phyloP scores from a whole-genome alignment of 2,113 vertebrate species.

The Silurus meridionalis region DNA sequence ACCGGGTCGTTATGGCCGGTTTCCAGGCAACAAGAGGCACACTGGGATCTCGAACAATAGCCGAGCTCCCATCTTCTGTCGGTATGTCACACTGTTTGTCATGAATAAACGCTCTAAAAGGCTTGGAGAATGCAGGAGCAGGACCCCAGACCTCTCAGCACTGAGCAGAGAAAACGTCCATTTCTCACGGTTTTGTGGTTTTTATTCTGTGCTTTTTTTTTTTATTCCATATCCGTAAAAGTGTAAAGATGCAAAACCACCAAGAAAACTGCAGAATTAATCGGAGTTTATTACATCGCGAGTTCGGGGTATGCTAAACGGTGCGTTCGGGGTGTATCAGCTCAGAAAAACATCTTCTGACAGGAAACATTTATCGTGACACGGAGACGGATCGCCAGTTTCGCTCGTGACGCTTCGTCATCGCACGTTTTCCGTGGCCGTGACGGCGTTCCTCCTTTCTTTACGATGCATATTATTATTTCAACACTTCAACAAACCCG shows the following conservation, averaged over 20 bases:
- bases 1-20: conserved; percentile 61
- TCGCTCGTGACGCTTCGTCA: neutral
- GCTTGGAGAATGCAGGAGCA: conserved; percentile 60
- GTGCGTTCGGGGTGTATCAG: neutral
- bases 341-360: neutral
- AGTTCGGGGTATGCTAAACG: neutral
- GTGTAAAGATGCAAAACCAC: too few species aligned
- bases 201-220: too few species aligned
- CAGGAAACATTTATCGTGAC: conserved; percentile 21
- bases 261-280: neutral
- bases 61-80: conserved; percentile 54
- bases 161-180: neutral
- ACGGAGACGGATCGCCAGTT: neutral
- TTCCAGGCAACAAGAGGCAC: conserved; percentile 70
- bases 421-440: neutral
- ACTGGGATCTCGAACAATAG: conserved; percentile 59
- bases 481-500: conserved; percentile 9
- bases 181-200: neutral
- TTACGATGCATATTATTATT: neutral
- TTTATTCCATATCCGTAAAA: neutral
- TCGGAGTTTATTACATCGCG: neutral
- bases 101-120: conserved; percentile 59
- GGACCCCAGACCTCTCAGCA: neutral
- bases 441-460: neutral
- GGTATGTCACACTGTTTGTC: conserved; percentile 64